These are phyloP conservation scores for Calliphora vicina DNA, from an alignment of 1,140 invertebrate species.

Conservation along the genomic window DNA sequence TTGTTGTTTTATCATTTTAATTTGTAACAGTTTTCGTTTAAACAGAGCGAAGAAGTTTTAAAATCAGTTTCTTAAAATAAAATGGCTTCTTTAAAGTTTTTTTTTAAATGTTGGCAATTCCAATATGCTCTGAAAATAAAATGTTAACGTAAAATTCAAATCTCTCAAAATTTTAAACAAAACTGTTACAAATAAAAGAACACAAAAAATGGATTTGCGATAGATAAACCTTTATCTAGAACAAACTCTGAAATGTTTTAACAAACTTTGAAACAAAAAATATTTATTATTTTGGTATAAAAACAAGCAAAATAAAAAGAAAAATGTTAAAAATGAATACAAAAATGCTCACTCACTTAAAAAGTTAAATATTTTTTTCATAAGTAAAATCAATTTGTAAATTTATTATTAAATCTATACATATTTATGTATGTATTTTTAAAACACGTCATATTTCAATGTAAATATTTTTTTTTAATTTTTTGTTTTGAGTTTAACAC, in stretches of 20 bases:
- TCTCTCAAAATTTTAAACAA: too few relatives aligned
- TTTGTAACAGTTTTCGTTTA: not conserved
- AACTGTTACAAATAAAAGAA: too few relatives aligned
- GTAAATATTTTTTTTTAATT: slow-evolving; percentile 28
- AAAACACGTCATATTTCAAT: not conserved
- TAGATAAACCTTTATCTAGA: too few relatives aligned
- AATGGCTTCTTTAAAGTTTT: too few relatives aligned
- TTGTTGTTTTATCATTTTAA: not conserved
- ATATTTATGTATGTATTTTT: not conserved
- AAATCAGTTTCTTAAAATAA: too few relatives aligned
- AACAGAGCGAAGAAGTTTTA: not conserved
- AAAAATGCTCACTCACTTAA: slow-evolving; percentile 61
- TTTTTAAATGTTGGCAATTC: too few relatives aligned
- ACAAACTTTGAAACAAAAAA: not conserved
- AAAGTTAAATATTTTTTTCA: slow-evolving; percentile 59
- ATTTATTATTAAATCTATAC: not conserved
- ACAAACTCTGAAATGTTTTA: too few relatives aligned
- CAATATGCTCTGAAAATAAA: too few relatives aligned
- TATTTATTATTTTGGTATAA: not conserved
- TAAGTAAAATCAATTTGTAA: slow-evolving; percentile 24
- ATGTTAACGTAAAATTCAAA: too few relatives aligned
- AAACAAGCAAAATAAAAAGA: not conserved
- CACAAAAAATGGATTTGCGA: too few relatives aligned
- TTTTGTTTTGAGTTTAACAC: not conserved
- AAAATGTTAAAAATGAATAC: slow-evolving; percentile 24